These are phyloP conservation scores for Tanypteryx hageni DNA, from an alignment of 2,888 invertebrate genomes.

Conservation along the genomic window DNA sequence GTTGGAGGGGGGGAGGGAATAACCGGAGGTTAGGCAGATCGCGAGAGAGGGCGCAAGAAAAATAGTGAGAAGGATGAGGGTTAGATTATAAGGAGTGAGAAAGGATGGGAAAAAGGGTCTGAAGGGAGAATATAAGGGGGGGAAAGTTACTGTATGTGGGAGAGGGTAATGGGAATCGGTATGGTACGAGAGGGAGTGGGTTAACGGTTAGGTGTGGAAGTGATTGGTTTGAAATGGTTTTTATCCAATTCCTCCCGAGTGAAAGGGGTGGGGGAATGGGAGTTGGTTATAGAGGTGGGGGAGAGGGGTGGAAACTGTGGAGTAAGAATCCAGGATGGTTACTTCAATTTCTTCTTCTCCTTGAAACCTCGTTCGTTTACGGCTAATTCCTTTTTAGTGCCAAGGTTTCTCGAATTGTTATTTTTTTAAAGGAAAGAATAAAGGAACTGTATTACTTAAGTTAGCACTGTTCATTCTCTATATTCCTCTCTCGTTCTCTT, in stretches of 20 bases:
- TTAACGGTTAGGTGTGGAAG: no score
- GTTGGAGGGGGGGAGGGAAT: background rate
- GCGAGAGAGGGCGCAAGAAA: background rate
- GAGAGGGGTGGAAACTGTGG: background rate
- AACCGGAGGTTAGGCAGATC: background rate
- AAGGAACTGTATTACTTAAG: background rate
- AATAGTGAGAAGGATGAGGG: background rate
- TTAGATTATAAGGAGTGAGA: background rate
- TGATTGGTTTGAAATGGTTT: background rate
- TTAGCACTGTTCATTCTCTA: background rate
- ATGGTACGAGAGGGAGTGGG: background rate
- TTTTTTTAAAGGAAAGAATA: background rate
- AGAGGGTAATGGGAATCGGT: background rate
- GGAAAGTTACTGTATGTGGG: background rate
- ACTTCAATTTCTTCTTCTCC: slow-evolving; percentile 33
- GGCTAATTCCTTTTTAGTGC: slow-evolving; percentile 45
- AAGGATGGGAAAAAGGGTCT: background rate
- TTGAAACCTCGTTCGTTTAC: slow-evolving; percentile 20
- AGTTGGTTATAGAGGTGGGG: background rate
- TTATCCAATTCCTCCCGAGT: background rate
- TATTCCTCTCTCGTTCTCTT: no score
- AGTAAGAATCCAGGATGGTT: slow-evolving; percentile 14
- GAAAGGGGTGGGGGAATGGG: background rate
- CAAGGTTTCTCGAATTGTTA: background rate
- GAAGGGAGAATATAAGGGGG: background rate